Evolutionary conservation across 2,888 invertebrate species (phyloP).

Genomic region (Adela reaumurella): DNA sequence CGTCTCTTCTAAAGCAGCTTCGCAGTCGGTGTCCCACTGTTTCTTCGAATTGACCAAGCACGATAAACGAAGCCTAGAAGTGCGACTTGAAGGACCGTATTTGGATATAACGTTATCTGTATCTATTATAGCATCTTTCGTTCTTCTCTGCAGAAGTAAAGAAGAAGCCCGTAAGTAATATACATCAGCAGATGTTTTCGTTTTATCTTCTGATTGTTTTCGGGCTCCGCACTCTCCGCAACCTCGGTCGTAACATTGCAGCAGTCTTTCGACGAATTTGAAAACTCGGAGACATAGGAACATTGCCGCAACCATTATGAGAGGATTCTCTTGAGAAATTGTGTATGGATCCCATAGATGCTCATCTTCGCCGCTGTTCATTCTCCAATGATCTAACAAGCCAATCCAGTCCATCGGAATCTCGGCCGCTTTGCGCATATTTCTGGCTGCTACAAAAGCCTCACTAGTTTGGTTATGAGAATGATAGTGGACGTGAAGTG

Average conservation of each 20-base stretch:
- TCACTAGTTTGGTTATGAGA: conserved; percentile 20
- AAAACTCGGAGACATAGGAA: conserved; percentile 41
- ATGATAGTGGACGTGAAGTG: conserved; percentile 34
- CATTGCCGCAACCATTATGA: conserved; percentile 39
- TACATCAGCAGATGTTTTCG: not conserved
- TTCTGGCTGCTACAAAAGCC: conserved; percentile 33
- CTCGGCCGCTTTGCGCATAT: conserved; percentile 38
- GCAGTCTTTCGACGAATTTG: conserved; percentile 27
- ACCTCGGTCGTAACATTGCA: conserved; percentile 27
- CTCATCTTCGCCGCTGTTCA: conserved; percentile 40
- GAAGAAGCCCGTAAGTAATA: not conserved
- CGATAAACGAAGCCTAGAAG: not conserved
- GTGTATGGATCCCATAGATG: conserved; percentile 30
- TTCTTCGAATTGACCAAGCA: not conserved
- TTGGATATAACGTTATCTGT: not conserved
- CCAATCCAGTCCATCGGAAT: conserved; percentile 31
- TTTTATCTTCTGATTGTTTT: not conserved
- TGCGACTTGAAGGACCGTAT: not conserved
- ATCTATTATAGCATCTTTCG: not conserved
- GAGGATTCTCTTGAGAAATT: conserved; percentile 24
- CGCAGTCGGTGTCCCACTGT: conserved; percentile 31
- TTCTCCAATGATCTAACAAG: conserved; percentile 29
- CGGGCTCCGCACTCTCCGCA: conserved; percentile 28
- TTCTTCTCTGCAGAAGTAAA: not conserved
- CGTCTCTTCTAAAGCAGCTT: conserved; percentile 23